Evolutionary conservation across 2,113 vertebrate genomes (phyloP).

Genomic region (Prunella himalayana): DNA sequence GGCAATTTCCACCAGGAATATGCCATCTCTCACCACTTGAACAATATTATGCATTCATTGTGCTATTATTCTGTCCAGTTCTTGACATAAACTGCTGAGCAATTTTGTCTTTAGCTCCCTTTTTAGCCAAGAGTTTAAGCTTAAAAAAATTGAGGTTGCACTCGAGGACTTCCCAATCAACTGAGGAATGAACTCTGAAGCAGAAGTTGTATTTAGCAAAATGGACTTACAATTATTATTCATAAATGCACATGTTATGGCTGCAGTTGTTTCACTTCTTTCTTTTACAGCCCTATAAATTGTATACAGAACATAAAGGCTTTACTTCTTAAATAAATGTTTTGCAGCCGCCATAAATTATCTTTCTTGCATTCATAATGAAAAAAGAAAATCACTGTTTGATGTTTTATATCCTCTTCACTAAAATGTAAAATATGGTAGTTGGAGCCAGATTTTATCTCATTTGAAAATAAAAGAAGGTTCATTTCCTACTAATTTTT

Average conservation of each 20-base stretch:
- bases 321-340: constrained; percentile 61
- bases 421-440: constrained; percentile 68
- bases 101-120: background rate
- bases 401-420: constrained; percentile 65
- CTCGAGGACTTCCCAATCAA: background rate
- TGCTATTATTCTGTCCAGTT: background rate
- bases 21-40: background rate
- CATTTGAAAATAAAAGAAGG: constrained; percentile 60
- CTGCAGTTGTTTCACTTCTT: constrained; percentile 58
- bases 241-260: constrained; percentile 61
- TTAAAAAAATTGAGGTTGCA: background rate
- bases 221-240: constrained; percentile 60
- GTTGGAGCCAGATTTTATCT: constrained; percentile 62
- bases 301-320: constrained; percentile 60
- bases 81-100: background rate
- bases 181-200: constrained; percentile 3
- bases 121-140: background rate
- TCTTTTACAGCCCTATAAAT: constrained; percentile 65
- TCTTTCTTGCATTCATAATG: constrained; percentile 60
- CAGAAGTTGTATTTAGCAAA: constrained; percentile 42
- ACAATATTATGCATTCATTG: background rate
- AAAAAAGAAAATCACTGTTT: constrained; percentile 56
- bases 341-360: constrained; percentile 61
- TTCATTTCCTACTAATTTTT: constrained; percentile 57
- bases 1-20: background rate